These are phyloP conservation scores for Molossus alvarezi DNA, from an alignment of 2,797 vertebrate genomes.

Conservation along the genomic window DNA sequence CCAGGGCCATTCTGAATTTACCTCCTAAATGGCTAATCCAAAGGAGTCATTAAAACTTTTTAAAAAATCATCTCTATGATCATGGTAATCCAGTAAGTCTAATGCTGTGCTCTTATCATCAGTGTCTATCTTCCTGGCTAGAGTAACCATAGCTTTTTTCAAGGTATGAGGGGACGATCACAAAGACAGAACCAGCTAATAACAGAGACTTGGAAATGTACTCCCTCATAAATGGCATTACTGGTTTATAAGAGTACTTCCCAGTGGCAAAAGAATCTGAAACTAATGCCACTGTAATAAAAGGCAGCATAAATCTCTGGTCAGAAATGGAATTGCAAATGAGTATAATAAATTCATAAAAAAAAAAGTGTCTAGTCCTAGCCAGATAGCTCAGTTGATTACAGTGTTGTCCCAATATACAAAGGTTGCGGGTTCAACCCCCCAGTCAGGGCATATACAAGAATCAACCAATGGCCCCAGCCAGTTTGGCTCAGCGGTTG, in stretches of 20 bases:
- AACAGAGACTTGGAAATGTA: conserved; percentile 54
- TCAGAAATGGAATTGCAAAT: conserved; percentile 56
- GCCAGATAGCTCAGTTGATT: neutral
- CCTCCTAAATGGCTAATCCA: conserved; percentile 1
- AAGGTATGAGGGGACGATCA: conserved; percentile 47
- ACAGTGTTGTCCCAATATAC: neutral
- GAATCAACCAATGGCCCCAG: neutral
- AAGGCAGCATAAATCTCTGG: conserved; percentile 43
- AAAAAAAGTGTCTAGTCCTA: conserved; percentile 53
- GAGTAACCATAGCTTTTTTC: conserved; percentile 47
- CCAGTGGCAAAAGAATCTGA: conserved; percentile 47
- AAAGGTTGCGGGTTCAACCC: neutral
- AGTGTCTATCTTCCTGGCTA: neutral
- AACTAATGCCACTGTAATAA: conserved; percentile 60
- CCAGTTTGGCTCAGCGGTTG: too few species aligned
- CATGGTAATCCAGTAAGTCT: neutral
- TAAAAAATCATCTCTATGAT: neutral
- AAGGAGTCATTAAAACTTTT: conserved; percentile 29
- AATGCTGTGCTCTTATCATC: neutral
- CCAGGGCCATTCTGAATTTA: conserved; percentile 49
- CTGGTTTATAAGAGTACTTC: conserved; percentile 23
- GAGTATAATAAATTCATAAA: neutral
- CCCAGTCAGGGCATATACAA: neutral
- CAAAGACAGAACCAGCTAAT: conserved; percentile 57
- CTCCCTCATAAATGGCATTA: conserved; percentile 42